Evolutionary conservation across 1,140 invertebrate species (phyloP).

Genomic region (Drosophila takahashii): DNA sequence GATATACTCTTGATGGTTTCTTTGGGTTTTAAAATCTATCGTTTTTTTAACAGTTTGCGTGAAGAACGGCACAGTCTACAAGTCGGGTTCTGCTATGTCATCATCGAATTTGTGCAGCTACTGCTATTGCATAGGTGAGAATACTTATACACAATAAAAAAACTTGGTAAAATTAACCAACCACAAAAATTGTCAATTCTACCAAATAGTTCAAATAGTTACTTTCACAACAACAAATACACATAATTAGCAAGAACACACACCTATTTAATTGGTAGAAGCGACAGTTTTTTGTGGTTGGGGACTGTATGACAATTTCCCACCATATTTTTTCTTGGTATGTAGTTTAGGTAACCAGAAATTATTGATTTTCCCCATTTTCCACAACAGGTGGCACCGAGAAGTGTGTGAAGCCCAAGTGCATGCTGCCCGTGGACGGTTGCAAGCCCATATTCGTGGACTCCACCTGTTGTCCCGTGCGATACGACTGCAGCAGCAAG

Average conservation of each 20-base stretch:
- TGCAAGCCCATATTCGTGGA: conserved; percentile 89
- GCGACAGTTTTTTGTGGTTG: too few relatives aligned
- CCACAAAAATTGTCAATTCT: too few relatives aligned
- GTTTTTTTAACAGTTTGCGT: conserved; percentile 68
- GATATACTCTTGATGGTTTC: neutral
- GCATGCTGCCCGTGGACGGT: conserved; percentile 91
- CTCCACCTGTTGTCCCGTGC: conserved; percentile 92
- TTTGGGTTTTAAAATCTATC: neutral
- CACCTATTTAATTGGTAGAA: too few relatives aligned
- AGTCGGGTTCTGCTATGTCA: conserved; percentile 92
- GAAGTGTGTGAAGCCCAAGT: conserved; percentile 92
- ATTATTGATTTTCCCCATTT: neutral
- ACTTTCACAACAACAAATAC: too few relatives aligned
- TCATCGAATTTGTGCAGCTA: conserved; percentile 92
- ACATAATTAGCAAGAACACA: too few relatives aligned
- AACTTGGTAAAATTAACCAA: too few relatives aligned
- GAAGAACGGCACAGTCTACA: conserved; percentile 82
- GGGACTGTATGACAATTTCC: too few relatives aligned
- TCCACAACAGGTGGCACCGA: conserved; percentile 86
- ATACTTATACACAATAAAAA: too few relatives aligned
- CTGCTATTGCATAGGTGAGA: conserved; percentile 91
- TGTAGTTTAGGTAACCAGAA: too few relatives aligned
- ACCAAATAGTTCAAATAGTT: too few relatives aligned
- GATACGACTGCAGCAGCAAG: conserved; percentile 91
- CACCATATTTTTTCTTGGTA: too few relatives aligned